A percentile compares a stretch with the other conserved stretches of the same genome.
phyloP scores from a whole-genome alignment of 37 sponge, comb jelly and placozoan species.

The Lycopodina hypogea region DNA sequence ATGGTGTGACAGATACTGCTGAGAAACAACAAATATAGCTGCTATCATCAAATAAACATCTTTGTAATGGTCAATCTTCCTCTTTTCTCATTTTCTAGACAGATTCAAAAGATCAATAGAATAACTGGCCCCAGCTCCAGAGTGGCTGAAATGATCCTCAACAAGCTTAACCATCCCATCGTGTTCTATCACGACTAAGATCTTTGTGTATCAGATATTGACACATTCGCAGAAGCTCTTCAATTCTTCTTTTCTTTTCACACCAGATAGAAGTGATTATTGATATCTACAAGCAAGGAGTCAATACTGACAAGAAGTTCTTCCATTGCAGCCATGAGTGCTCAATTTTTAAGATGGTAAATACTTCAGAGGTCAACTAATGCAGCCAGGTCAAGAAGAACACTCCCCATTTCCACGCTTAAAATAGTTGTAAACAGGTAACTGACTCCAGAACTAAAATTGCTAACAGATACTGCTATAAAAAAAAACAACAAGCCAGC shows the following conservation, averaged over 20 bases:
- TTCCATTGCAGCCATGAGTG: background rate
- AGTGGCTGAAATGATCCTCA: background rate
- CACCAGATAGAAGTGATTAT: background rate
- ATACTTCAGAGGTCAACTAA: slow-evolving; percentile 1
- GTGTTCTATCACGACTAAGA: background rate
- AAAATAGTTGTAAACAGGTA: too few species aligned
- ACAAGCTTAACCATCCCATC: slow-evolving; percentile 8
- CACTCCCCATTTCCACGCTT: too few species aligned
- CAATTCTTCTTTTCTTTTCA: slow-evolving; percentile 5
- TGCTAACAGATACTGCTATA: too few species aligned
- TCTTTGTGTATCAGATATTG: background rate
- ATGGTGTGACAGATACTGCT: too few species aligned
- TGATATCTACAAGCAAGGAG: background rate
- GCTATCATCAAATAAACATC: too few species aligned
- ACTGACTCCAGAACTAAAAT: too few species aligned
- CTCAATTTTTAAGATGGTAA: background rate
- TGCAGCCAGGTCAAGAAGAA: background rate
- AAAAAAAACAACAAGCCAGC: too few species aligned
- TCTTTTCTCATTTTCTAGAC: too few species aligned
- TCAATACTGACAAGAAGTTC: background rate
- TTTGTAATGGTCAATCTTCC: too few species aligned
- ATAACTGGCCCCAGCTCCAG: slow-evolving; percentile 1
- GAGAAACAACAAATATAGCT: too few species aligned
- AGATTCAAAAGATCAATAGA: too few species aligned
- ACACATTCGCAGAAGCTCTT: background rate